A percentile compares a stretch with the other conserved stretches of the same genome.
Evolutionary conservation across 2,113 vertebrate genomes (phyloP).

Genomic region (Ailurus styani): DNA sequence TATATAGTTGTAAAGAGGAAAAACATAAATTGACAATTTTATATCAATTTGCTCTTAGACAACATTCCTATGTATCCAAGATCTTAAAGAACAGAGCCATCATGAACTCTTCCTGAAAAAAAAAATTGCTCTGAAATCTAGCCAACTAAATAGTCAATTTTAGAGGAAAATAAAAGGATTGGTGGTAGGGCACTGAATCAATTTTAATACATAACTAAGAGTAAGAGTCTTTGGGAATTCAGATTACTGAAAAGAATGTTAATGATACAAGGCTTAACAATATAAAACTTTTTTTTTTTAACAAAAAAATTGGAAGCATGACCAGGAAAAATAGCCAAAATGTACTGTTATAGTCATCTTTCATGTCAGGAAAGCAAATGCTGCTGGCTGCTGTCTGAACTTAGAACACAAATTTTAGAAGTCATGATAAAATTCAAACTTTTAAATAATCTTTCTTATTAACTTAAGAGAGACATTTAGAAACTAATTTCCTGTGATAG

Average conservation of each 20-base stretch:
- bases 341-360: not conserved
- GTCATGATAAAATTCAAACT: not conserved
- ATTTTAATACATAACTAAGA: not conserved
- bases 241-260: not conserved
- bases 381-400: not conserved
- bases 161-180: not conserved
- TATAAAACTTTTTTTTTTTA: not conserved
- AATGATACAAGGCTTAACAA: not conserved
- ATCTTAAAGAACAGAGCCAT: not conserved
- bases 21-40: not conserved
- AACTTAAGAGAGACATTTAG: not conserved
- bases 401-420: not conserved
- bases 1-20: not conserved
- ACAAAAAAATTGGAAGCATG: not conserved
- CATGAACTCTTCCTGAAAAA: not conserved
- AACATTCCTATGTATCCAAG: not conserved
- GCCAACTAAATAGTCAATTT: not conserved
- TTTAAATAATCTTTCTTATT: not conserved
- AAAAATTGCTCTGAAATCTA: not conserved
- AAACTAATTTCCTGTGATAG: slow-evolving; percentile 1
- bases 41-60: not conserved
- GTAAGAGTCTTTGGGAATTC: not conserved
- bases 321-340: not conserved
- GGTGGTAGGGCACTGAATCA: not conserved
- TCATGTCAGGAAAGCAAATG: not conserved